Conservation (phyloP, 2,888 invertebrate species). For the Oxytorus armatus region DNA sequence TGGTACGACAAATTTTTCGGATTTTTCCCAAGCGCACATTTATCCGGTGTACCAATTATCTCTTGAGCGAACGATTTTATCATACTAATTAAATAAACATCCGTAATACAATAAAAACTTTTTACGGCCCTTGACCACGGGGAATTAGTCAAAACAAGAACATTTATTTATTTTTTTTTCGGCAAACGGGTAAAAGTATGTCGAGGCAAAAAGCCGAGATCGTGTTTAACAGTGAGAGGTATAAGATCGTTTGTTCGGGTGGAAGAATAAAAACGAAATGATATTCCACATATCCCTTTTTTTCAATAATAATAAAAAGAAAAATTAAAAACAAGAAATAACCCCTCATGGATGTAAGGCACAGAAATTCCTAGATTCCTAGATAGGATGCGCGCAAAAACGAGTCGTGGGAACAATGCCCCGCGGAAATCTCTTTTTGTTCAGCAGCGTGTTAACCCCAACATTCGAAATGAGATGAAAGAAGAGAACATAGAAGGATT, state of each 20-base stretch:
- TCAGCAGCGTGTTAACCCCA: slow-evolving; percentile 29
- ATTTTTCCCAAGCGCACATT: too few relatives aligned
- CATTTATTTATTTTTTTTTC: background rate
- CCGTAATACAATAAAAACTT: background rate
- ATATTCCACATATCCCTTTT: slow-evolving; percentile 70
- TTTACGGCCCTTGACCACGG: background rate
- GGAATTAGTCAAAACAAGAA: background rate
- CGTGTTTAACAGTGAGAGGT: slow-evolving; percentile 12
- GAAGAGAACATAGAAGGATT: slow-evolving; percentile 41
- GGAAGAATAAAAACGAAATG: slow-evolving; percentile 60
- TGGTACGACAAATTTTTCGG: too few relatives aligned
- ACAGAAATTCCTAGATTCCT: background rate
- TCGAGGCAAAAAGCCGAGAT: slow-evolving; percentile 28
- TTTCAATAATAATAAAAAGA: slow-evolving; percentile 49
- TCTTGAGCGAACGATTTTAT: too few relatives aligned
- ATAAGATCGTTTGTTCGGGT: slow-evolving; percentile 57
- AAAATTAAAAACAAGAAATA: slow-evolving; percentile 22
- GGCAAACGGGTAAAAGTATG: background rate
- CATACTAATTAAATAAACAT: background rate
- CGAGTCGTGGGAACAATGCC: slow-evolving; percentile 12
- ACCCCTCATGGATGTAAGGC: slow-evolving; percentile 38
- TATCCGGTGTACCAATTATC: too few relatives aligned
- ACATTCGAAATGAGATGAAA: slow-evolving; percentile 25
- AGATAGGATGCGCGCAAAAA: slow-evolving; percentile 7
- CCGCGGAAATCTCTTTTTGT: slow-evolving; percentile 37